These are phyloP conservation scores for Anisognathus igniventris DNA, from an alignment of 2,797 vertebrate species.

Conservation along the genomic window DNA sequence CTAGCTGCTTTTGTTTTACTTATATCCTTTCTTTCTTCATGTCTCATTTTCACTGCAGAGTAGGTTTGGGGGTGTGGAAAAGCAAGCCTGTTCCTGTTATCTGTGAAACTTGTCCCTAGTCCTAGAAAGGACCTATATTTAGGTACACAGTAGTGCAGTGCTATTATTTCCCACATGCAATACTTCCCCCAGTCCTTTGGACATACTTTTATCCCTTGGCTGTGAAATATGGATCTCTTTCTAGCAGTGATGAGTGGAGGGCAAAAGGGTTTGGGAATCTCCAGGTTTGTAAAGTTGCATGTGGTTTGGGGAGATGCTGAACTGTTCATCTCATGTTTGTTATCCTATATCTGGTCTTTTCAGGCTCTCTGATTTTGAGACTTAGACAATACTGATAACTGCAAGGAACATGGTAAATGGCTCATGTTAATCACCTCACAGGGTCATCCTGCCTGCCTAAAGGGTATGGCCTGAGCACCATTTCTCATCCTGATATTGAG, in stretches of 20 bases:
- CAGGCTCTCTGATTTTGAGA: neutral
- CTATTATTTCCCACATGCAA: neutral
- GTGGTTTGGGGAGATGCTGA: neutral
- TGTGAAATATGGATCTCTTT: neutral
- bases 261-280: neutral
- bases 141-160: neutral
- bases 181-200: neutral
- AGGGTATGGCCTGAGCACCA: neutral
- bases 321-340: neutral
- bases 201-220: neutral
- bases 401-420: neutral
- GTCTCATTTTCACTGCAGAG: neutral
- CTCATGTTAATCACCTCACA: neutral
- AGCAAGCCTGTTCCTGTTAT: constrained; percentile 11
- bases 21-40: neutral
- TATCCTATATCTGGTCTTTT: neutral
- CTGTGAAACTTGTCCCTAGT: neutral
- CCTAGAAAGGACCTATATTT: constrained; percentile 26
- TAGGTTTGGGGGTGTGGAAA: neutral
- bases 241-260: neutral
- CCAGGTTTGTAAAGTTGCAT: neutral
- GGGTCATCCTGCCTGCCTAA: neutral
- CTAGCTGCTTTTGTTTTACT: neutral
- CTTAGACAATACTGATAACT: neutral
- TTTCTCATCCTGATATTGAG: neutral